phyloP scores from a whole-genome alignment of 2,113 vertebrate species.

The Perca schrenkii region DNA sequence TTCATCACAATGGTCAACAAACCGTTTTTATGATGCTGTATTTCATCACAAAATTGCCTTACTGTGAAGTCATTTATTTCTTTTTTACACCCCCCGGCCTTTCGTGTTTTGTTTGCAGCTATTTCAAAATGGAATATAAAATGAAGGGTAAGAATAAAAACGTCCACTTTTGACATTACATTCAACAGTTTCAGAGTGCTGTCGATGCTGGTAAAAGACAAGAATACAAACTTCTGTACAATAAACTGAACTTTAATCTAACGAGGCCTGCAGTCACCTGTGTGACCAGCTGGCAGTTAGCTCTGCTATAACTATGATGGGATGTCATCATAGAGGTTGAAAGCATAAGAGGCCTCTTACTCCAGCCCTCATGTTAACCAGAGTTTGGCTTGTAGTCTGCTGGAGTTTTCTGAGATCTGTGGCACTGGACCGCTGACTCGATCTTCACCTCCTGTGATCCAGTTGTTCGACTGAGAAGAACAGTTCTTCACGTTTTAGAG shows the following conservation, averaged over 20 bases:
- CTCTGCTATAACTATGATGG: background rate
- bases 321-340: constrained; percentile 7
- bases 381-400: background rate
- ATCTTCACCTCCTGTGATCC: constrained; percentile 4
- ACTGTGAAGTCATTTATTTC: background rate
- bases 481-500: constrained; percentile 6
- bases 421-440: background rate
- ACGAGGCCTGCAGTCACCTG: background rate
- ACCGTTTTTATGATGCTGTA: background rate
- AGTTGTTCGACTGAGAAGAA: background rate
- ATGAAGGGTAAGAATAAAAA: background rate
- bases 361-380: background rate
- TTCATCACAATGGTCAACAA: constrained; percentile 4
- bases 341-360: background rate
- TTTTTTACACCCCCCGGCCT: background rate
- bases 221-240: constrained; percentile 20
- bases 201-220: constrained; percentile 19
- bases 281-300: background rate
- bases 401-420: background rate
- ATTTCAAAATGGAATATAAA: constrained; percentile 10
- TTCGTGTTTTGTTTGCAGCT: constrained; percentile 3
- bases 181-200: background rate
- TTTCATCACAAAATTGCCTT: constrained; percentile 9
- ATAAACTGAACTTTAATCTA: constrained; percentile 18
- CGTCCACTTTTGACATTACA: background rate